Conservation (phyloP, 2,113 vertebrate genomes). For the Phalacrocorax brasilianus region DNA sequence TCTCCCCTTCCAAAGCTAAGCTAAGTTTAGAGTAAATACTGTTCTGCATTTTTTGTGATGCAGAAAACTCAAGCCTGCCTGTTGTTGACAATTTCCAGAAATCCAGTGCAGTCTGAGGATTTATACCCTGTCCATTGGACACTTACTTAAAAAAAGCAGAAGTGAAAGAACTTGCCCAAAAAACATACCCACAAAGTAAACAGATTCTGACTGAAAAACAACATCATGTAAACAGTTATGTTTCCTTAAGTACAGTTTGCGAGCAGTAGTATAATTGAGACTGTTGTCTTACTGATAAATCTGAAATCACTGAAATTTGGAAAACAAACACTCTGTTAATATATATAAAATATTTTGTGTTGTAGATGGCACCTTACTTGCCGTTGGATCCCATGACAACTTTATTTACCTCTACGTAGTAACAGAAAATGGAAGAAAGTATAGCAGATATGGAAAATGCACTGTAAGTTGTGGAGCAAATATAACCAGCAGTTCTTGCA, state of each 20-base stretch:
- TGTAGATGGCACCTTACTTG: constrained; percentile 91
- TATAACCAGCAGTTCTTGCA: neutral
- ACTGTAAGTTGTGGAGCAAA: constrained; percentile 81
- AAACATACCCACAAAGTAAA: neutral
- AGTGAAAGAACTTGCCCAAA: neutral
- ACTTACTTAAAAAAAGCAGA: neutral
- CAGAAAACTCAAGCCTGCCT: neutral
- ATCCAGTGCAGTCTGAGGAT: neutral
- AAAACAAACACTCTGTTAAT: neutral
- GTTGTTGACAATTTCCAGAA: neutral
- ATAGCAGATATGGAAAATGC: constrained; percentile 94
- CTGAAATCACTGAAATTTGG: neutral
- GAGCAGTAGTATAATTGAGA: neutral
- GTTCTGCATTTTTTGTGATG: neutral
- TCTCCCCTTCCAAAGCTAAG: neutral
- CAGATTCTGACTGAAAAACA: neutral
- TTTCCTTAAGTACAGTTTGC: neutral
- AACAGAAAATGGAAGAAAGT: constrained; percentile 93
- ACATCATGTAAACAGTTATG: neutral
- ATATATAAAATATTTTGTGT: constrained; percentile 24
- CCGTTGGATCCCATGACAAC: constrained; percentile 97
- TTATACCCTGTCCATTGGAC: neutral
- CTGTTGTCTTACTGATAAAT: neutral
- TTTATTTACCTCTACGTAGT: constrained; percentile 98
- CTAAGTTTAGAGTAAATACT: neutral